A percentile compares a stretch with the other conserved stretches of the same genome.
Evolutionary conservation across 2,888 invertebrate genomes (phyloP).

Genomic region (Gymnoscelis rufifasciata): DNA sequence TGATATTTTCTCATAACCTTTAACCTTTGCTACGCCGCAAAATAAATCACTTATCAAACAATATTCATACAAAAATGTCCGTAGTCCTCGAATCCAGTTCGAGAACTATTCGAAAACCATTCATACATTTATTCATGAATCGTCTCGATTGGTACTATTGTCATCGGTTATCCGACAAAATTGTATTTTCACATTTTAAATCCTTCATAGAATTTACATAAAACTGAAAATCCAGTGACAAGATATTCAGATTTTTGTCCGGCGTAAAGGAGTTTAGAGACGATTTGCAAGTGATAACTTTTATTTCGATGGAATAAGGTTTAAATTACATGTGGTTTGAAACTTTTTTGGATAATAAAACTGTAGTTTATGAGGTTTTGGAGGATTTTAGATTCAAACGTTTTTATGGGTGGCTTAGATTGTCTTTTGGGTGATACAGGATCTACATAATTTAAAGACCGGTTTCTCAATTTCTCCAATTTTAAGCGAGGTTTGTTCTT

Average conservation of each 20-base stretch:
- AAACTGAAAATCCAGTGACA: conserved; percentile 11
- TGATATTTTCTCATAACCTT: background rate
- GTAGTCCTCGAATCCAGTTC: conserved; percentile 23
- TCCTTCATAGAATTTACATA: conserved; percentile 8
- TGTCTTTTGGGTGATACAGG: background rate
- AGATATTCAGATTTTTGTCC: conserved; percentile 8
- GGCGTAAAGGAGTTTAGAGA: conserved; percentile 23
- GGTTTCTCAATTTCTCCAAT: too few relatives aligned
- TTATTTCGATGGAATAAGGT: conserved; percentile 22
- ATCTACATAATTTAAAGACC: too few relatives aligned
- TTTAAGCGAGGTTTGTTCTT: too few relatives aligned
- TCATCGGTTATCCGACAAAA: conserved; percentile 23
- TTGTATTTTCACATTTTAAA: conserved; percentile 9
- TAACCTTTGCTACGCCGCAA: conserved; percentile 1
- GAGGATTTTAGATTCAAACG: conserved; percentile 28
- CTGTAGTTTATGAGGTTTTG: conserved; percentile 26
- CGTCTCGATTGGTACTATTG: conserved; percentile 34
- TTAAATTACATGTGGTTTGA: conserved; percentile 12
- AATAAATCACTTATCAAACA: conserved; percentile 28
- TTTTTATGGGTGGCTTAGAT: conserved; percentile 13
- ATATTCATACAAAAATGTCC: conserved; percentile 32
- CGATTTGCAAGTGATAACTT: conserved; percentile 22
- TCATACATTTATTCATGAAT: conserved; percentile 36
- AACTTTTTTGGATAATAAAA: conserved; percentile 22
- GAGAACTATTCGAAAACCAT: conserved; percentile 31